phyloP scores from a whole-genome alignment of 2,888 invertebrate genomes.

The Acanthoscelides obtectus region DNA sequence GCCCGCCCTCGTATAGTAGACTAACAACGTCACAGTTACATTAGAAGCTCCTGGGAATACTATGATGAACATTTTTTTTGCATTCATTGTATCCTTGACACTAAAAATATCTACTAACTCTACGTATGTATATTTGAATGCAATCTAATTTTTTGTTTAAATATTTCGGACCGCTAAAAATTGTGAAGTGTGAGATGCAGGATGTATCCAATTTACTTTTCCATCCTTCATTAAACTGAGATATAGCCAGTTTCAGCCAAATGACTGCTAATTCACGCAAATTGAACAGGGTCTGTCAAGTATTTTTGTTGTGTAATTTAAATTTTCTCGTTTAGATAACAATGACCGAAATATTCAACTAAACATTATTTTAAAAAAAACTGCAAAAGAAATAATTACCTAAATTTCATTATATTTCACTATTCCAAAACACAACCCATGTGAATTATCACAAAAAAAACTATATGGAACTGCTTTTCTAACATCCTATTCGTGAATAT shows the following conservation, averaged over 20 bases:
- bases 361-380: too few relatives aligned
- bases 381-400: too few relatives aligned
- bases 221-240: neutral
- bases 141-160: neutral
- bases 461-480: too few relatives aligned
- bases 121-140: neutral
- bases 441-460: too few relatives aligned
- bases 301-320: neutral
- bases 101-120: neutral
- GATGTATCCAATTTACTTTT: neutral
- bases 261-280: neutral
- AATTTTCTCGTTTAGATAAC: neutral
- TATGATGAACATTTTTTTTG: too few relatives aligned
- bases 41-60: too few relatives aligned
- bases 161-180: neutral
- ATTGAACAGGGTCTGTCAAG: neutral
- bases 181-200: neutral
- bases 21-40: too few relatives aligned
- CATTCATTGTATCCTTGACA: neutral
- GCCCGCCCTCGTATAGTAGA: too few relatives aligned
- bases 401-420: too few relatives aligned
- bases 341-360: too few relatives aligned
- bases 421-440: too few relatives aligned
- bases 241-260: neutral
- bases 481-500: too few relatives aligned